Conservation (phyloP, 2,113 vertebrate genomes). For the Mastomys natalensis region DNA sequence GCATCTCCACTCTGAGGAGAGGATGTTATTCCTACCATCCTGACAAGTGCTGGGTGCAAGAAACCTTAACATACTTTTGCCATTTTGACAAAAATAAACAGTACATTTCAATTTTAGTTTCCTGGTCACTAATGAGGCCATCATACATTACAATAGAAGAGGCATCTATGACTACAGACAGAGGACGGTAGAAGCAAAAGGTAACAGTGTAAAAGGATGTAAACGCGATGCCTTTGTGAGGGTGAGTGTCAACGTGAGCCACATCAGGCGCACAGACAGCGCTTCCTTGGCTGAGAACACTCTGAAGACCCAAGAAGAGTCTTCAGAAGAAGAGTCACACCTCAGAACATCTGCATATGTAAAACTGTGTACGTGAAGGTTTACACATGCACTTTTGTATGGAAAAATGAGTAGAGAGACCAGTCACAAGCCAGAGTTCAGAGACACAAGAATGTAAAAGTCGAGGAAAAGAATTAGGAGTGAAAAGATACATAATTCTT, state of each 20-base stretch:
- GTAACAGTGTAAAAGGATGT: background rate
- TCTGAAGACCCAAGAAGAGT: background rate
- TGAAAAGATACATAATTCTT: background rate
- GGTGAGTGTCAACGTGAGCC: background rate
- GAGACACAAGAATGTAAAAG: conserved; percentile 32
- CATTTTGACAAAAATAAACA: background rate
- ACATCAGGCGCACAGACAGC: background rate
- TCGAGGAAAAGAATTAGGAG: conserved; percentile 32
- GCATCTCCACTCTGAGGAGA: background rate
- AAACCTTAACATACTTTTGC: conserved; percentile 32
- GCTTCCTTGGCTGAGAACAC: background rate
- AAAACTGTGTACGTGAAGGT: background rate
- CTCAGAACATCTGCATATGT: conserved; percentile 2
- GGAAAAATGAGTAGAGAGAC: background rate
- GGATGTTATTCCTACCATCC: background rate
- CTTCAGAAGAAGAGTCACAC: background rate
- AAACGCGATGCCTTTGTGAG: background rate
- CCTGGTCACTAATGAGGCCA: conserved; percentile 4
- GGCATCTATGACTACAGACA: background rate
- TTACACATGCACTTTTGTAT: background rate
- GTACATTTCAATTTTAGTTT: background rate
- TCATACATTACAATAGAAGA: background rate
- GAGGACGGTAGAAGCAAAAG: background rate
- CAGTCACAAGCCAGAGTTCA: background rate
- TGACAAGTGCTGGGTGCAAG: background rate